These are phyloP conservation scores for Scomber japonicus DNA, from an alignment of 2,113 vertebrate species.

Conservation along the genomic window DNA sequence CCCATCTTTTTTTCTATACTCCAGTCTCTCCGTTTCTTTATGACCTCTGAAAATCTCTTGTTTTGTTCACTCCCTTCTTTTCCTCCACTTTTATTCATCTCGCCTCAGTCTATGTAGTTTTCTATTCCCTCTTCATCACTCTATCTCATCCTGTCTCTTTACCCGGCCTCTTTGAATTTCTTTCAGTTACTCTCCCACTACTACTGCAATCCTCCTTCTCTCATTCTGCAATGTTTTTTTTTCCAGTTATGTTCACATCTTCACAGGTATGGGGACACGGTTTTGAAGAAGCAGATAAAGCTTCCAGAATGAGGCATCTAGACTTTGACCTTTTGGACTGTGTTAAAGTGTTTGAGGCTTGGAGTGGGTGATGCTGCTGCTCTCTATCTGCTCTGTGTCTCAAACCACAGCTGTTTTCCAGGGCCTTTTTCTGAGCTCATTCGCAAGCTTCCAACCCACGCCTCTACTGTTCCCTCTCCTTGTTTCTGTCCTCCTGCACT, in stretches of 20 bases:
- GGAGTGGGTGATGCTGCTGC: slow-evolving; percentile 12
- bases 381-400: background rate
- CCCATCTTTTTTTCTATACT: slow-evolving; percentile 53
- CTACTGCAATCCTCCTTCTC: background rate
- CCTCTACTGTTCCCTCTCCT: slow-evolving; percentile 25
- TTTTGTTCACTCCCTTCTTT: slow-evolving; percentile 35
- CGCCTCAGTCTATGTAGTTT: background rate
- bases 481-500: slow-evolving; percentile 36
- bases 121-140: slow-evolving; percentile 24
- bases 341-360: slow-evolving; percentile 8
- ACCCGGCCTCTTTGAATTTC: slow-evolving; percentile 10
- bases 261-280: slow-evolving; percentile 3
- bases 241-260: slow-evolving; percentile 6
- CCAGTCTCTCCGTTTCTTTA: slow-evolving; percentile 39
- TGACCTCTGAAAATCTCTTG: slow-evolving; percentile 58
- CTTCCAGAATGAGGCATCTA: slow-evolving; percentile 37
- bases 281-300: slow-evolving; percentile 23
- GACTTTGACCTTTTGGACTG: slow-evolving; percentile 40
- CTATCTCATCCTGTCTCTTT: slow-evolving; percentile 23
- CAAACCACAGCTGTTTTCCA: slow-evolving; percentile 29
- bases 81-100: slow-evolving; percentile 31
- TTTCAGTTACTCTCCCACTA: background rate
- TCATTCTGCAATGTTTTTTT: background rate
- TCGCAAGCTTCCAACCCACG: slow-evolving; percentile 21
- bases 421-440: slow-evolving; percentile 11